Percentiles rank a stretch among this genome's conserved stretches.
phyloP scores from a whole-genome alignment of 2,888 invertebrate species.

The Drosophila nr. perissopoda region DNA sequence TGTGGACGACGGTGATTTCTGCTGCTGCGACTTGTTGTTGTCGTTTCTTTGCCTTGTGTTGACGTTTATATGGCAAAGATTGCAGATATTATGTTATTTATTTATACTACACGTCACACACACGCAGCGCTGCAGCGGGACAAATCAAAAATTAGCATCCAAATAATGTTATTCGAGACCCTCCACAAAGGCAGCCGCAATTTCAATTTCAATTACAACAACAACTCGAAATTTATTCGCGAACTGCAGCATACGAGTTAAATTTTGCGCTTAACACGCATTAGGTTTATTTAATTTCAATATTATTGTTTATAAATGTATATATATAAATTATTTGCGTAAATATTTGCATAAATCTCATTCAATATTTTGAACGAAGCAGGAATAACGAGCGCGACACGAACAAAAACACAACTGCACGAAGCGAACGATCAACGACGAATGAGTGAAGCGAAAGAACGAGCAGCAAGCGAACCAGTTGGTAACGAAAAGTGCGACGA shows the following conservation, averaged over 20 bases:
- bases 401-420: constrained; percentile 57
- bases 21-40: constrained; percentile 30
- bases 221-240: constrained; percentile 21
- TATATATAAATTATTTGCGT: constrained; percentile 28
- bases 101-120: constrained; percentile 62
- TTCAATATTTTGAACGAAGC: constrained; percentile 31
- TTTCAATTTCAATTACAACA: constrained; percentile 29
- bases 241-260: constrained; percentile 17
- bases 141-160: constrained; percentile 65
- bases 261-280: constrained; percentile 35
- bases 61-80: constrained; percentile 62
- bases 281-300: constrained; percentile 22
- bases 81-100: constrained; percentile 77
- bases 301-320: constrained; percentile 25
- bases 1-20: constrained; percentile 14
- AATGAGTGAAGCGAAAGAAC: constrained; percentile 44
- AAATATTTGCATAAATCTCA: constrained; percentile 39
- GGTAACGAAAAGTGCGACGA: constrained; percentile 32
- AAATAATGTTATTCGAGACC: constrained; percentile 68
- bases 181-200: constrained; percentile 46
- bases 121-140: constrained; percentile 20
- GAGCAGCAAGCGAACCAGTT: constrained; percentile 44
- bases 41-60: constrained; percentile 34
- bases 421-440: constrained; percentile 66
- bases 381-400: constrained; percentile 17